These are phyloP conservation scores for Lycophotia porphyrea DNA, from an alignment of 2,888 invertebrate species.

Conservation along the genomic window DNA sequence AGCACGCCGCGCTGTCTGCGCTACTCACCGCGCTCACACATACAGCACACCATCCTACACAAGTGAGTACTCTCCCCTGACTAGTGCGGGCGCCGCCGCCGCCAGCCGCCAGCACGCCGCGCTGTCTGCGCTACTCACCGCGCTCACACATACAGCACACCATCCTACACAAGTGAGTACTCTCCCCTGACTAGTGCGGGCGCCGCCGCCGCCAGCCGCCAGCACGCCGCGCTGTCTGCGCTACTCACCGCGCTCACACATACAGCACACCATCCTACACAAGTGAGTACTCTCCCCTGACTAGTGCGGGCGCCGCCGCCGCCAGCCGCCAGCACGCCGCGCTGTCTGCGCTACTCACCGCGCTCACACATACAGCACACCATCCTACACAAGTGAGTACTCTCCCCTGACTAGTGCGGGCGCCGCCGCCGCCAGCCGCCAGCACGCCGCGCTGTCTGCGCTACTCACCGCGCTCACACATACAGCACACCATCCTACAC, in stretches of 20 bases:
- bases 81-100: constrained; percentile 82
- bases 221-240: constrained; percentile 91
- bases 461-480: constrained; percentile 90
- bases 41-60: constrained; percentile 69
- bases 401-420: too few species aligned
- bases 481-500: constrained; percentile 69
- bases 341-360: constrained; percentile 92
- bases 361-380: constrained; percentile 76
- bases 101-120: constrained; percentile 83
- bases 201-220: constrained; percentile 79
- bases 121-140: constrained; percentile 92
- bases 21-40: constrained; percentile 90
- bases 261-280: constrained; percentile 69
- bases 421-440: constrained; percentile 79
- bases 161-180: constrained; percentile 66
- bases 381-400: constrained; percentile 66
- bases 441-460: constrained; percentile 91
- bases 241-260: constrained; percentile 90
- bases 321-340: constrained; percentile 83
- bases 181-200: too few species aligned
- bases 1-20: constrained; percentile 91
- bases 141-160: constrained; percentile 76
- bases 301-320: constrained; percentile 82
- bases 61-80: too few species aligned
- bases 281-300: too few species aligned